Evolutionary conservation across 2,113 vertebrate species (phyloP).

Genomic region (Bubo bubo): DNA sequence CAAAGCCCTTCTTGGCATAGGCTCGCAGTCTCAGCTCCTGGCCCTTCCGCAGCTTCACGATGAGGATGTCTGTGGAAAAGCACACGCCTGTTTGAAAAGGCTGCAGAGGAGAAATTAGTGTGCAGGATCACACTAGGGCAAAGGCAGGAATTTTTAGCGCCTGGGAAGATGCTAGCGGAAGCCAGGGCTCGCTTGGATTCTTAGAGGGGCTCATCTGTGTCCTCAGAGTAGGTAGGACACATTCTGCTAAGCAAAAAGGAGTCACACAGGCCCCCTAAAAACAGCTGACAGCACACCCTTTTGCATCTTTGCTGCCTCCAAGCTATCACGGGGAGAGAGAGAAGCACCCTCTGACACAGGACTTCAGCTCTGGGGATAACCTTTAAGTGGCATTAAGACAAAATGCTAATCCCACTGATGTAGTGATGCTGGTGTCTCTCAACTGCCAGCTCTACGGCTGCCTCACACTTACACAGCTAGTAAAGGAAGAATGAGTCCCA

Average conservation of each 20-base stretch:
- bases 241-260: background rate
- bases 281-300: background rate
- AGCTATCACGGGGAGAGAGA: background rate
- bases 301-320: background rate
- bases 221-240: background rate
- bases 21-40: conserved; percentile 93
- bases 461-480: fast-evolving
- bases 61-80: conserved; percentile 85
- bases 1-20: conserved; percentile 97
- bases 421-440: background rate
- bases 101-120: background rate
- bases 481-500: background rate
- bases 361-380: background rate
- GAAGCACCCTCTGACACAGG: background rate
- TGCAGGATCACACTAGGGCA: background rate
- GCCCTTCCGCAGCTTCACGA: conserved; percentile 95
- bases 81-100: fast-evolving
- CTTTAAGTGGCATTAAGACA: background rate
- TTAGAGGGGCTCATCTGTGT: background rate
- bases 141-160: background rate
- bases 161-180: background rate
- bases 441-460: background rate
- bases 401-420: background rate
- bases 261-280: background rate
- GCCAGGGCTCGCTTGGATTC: background rate